A percentile compares a stretch with the other conserved stretches of the same genome.
phyloP scores from a whole-genome alignment of 2,797 vertebrate species.

The Erethizon dorsatum region DNA sequence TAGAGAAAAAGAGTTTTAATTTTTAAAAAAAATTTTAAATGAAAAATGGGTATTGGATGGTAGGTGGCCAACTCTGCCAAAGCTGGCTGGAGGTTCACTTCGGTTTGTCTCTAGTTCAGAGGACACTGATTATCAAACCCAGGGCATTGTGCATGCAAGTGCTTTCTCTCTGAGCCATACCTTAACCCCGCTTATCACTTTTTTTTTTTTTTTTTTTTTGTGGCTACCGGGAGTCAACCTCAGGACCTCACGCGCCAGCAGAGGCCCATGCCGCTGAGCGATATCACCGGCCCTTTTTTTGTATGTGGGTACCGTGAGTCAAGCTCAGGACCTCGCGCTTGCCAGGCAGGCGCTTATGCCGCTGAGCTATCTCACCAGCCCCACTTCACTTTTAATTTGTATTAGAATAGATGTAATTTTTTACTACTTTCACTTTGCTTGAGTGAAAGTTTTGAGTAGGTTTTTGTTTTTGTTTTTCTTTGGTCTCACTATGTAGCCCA shows the following conservation, averaged over 20 bases:
- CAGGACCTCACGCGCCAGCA: too few species aligned
- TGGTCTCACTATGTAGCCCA: background rate
- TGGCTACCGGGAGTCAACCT: too few species aligned
- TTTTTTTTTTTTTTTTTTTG: too few species aligned
- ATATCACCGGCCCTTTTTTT: too few species aligned
- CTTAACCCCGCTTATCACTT: background rate
- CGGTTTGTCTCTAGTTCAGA: background rate
- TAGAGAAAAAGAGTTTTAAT: too few species aligned
- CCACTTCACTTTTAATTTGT: background rate
- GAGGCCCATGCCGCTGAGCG: too few species aligned
- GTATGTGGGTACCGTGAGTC: too few species aligned
- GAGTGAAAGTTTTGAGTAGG: background rate
- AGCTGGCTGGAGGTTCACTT: background rate
- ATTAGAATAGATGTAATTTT: background rate
- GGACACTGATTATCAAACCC: background rate
- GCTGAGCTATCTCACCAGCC: too few species aligned
- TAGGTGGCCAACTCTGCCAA: background rate
- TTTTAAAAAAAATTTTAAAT: background rate
- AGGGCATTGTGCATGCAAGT: background rate
- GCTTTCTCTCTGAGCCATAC: background rate
- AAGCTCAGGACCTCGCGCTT: too few species aligned
- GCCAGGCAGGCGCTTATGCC: too few species aligned
- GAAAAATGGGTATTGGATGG: background rate
- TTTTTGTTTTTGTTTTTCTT: background rate
- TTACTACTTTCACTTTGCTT: background rate